A percentile compares a stretch with the other conserved stretches of the same genome.
phyloP scores from a whole-genome alignment of 2,113 vertebrate species.

The Aythya baeri region DNA sequence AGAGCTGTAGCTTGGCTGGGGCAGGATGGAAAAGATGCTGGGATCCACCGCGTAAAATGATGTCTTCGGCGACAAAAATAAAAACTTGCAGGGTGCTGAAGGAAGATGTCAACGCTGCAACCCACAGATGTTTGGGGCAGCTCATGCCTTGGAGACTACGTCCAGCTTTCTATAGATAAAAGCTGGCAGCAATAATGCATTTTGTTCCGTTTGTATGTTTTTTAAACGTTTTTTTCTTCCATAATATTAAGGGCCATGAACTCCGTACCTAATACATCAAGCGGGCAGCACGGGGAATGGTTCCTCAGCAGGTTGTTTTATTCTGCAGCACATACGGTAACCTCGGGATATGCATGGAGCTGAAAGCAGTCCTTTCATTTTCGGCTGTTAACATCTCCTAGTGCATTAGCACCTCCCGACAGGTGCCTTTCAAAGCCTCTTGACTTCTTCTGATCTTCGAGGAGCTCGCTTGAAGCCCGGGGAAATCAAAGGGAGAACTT shows the following conservation, averaged over 20 bases:
- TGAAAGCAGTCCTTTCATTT: conserved; percentile 28
- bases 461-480: neutral
- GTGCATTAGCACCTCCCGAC: neutral
- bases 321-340: neutral
- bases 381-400: neutral
- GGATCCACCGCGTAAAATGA: neutral
- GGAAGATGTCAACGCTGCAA: conserved; percentile 9
- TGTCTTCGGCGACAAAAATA: conserved; percentile 15
- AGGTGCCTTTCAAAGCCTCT: conserved; percentile 33
- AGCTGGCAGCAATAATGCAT: neutral
- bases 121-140: neutral
- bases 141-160: conserved; percentile 3
- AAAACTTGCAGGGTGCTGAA: neutral
- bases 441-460: neutral
- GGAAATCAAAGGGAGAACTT: conserved; percentile 40
- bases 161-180: neutral
- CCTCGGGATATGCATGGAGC: neutral
- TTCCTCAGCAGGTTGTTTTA: neutral
- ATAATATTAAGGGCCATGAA: neutral
- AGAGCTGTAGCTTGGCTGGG: neutral
- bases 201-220: neutral
- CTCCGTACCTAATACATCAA: neutral
- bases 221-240: neutral
- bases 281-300: neutral
- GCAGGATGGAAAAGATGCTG: conserved; percentile 3